phyloP scores from a whole-genome alignment of 2,113 vertebrate genomes.

The Cinclus mexicanus region DNA sequence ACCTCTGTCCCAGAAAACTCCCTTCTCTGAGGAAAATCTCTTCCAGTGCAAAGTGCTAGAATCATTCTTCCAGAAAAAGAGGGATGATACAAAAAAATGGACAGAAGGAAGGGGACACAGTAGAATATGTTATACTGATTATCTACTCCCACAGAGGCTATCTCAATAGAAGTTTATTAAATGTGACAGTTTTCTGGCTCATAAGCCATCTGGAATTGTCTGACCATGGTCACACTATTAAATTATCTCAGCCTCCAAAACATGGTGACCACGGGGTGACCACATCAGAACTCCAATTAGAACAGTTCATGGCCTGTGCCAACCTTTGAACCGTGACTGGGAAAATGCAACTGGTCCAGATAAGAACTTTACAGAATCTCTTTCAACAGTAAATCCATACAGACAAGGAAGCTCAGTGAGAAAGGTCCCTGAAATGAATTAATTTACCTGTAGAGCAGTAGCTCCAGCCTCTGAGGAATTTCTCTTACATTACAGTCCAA shows the following conservation, averaged over 20 bases:
- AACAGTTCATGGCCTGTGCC: neutral
- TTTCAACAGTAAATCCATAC: neutral
- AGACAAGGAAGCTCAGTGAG: neutral
- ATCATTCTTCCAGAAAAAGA: neutral
- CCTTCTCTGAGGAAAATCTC: neutral
- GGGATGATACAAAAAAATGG: neutral
- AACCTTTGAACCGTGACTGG: neutral
- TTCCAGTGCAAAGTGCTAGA: neutral
- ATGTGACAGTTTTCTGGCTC: conserved; percentile 19
- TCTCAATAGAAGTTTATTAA: neutral
- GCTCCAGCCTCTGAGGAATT: neutral
- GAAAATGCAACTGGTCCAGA: neutral
- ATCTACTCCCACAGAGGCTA: neutral
- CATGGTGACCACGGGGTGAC: neutral
- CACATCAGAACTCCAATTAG: neutral
- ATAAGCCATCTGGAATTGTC: neutral
- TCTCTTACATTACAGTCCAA: neutral
- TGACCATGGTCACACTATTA: neutral
- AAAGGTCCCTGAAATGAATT: neutral
- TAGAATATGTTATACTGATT: neutral
- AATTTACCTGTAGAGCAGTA: neutral
- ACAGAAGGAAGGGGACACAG: neutral
- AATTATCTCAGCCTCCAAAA: neutral
- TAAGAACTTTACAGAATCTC: neutral
- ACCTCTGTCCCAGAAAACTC: conserved; percentile 37